These are phyloP conservation scores for Pseudomyrmex pallidus DNA, from an alignment of 1,140 invertebrate species.

Conservation along the genomic window DNA sequence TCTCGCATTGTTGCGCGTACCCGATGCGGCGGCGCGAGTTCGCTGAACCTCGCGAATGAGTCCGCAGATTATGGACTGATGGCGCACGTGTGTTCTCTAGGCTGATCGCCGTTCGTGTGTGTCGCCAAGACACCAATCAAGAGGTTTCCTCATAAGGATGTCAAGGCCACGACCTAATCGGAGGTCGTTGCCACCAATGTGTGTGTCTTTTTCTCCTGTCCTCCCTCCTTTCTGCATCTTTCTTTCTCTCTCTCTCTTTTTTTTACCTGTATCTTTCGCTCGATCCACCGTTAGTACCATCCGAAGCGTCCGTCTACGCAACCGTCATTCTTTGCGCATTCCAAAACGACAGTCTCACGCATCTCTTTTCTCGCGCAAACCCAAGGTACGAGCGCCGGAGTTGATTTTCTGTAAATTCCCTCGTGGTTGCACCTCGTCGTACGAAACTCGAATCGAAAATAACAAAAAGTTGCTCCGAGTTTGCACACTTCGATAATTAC, in stretches of 20 bases:
- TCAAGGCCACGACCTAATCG: slow-evolving; percentile 82
- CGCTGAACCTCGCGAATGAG: slow-evolving; percentile 56
- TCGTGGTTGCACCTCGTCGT: not conserved
- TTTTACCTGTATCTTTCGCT: slow-evolving; percentile 27
- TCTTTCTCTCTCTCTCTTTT: slow-evolving; percentile 27
- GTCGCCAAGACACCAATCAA: slow-evolving; percentile 56
- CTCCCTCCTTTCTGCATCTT: slow-evolving; percentile 10
- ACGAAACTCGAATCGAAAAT: not conserved
- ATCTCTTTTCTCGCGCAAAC: not conserved
- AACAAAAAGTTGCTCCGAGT: not conserved
- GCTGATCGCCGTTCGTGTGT: slow-evolving; percentile 56
- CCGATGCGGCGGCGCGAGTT: slow-evolving; percentile 23
- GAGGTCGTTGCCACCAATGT: slow-evolving; percentile 75
- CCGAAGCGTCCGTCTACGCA: slow-evolving; percentile 16
- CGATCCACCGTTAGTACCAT: slow-evolving; percentile 28
- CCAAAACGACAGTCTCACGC: slow-evolving; percentile 32
- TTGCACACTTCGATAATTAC: not conserved
- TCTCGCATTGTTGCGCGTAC: slow-evolving; percentile 35
- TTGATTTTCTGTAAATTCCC: not conserved
- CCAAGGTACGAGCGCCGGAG: not conserved
- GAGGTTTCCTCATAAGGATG: slow-evolving; percentile 79
- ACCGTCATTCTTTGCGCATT: slow-evolving; percentile 36
- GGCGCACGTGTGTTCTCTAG: slow-evolving; percentile 40
- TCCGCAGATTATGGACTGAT: slow-evolving; percentile 36
- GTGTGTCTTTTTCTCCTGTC: slow-evolving; percentile 34